Conservation (phyloP, 2,888 invertebrate species). For the Apodemia zela region DNA sequence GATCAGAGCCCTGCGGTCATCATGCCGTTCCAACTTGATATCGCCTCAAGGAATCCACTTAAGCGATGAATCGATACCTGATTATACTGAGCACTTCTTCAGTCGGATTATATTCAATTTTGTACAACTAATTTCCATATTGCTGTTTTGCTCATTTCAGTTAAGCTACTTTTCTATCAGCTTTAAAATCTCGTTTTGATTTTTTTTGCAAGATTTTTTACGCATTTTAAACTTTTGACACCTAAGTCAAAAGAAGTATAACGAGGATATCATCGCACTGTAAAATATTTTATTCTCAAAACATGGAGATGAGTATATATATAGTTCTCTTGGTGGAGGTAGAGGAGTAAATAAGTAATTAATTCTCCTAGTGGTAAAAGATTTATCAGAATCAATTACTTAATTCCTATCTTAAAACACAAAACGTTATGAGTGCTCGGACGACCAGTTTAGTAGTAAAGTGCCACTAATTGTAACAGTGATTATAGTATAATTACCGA, state of each 20-base stretch:
- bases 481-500: not conserved
- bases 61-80: slow-evolving; percentile 48
- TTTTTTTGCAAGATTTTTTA: too few relatives aligned
- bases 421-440: not conserved
- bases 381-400: too few relatives aligned
- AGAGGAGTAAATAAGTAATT: too few relatives aligned
- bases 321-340: too few relatives aligned
- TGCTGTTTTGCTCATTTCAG: slow-evolving; percentile 12
- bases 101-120: slow-evolving; percentile 38
- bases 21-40: slow-evolving; percentile 39
- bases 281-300: too few relatives aligned
- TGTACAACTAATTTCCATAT: slow-evolving; percentile 19
- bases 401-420: not conserved
- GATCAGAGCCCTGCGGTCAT: slow-evolving; percentile 46
- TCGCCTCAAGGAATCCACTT: slow-evolving; percentile 54
- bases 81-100: slow-evolving; percentile 37
- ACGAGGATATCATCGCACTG: too few relatives aligned
- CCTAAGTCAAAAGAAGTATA: too few relatives aligned
- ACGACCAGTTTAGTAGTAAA: not conserved
- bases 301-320: too few relatives aligned
- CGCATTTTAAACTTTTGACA: too few relatives aligned
- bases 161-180: not conserved
- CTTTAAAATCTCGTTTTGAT: too few relatives aligned
- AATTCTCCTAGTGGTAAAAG: too few relatives aligned
- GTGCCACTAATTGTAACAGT: not conserved